Evolutionary conservation across 1,140 invertebrate genomes (phyloP).

Genomic region (Nylanderia fulva): DNA sequence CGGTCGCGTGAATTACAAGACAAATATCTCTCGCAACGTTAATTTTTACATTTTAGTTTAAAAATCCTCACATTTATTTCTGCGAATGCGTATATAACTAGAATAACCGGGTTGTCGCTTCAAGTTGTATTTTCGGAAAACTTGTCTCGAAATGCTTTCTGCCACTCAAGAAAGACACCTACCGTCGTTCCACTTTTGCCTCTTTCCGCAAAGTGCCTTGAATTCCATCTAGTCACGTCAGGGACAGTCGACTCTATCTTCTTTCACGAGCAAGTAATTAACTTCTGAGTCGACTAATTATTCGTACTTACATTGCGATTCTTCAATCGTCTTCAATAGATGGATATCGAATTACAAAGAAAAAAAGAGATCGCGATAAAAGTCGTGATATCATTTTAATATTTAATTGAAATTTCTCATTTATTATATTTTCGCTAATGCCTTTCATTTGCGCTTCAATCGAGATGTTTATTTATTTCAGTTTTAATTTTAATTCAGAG

Average conservation of each 20-base stretch:
- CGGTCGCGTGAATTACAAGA: neutral
- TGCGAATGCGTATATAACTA: neutral
- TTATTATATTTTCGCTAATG: neutral
- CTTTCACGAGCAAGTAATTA: slow-evolving; percentile 1
- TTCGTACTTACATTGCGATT: slow-evolving; percentile 9
- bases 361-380: neutral
- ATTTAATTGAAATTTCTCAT: neutral
- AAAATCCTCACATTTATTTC: slow-evolving; percentile 17
- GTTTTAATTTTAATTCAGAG: no score
- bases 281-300: slow-evolving; percentile 4
- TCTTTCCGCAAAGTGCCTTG: slow-evolving; percentile 37
- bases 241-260: slow-evolving; percentile 4
- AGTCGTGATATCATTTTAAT: neutral
- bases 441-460: neutral
- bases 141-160: slow-evolving; percentile 56
- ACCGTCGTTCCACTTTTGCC: slow-evolving; percentile 40
- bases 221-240: slow-evolving; percentile 32
- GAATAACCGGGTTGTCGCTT: slow-evolving; percentile 20
- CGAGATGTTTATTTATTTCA: neutral
- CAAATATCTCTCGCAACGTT: neutral
- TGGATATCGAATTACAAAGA: neutral
- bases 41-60: slow-evolving; percentile 16
- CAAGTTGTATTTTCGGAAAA: slow-evolving; percentile 55
- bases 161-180: slow-evolving; percentile 39
- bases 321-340: neutral